These are phyloP conservation scores for Amblyjoppa fuscipennis DNA, from an alignment of 2,888 invertebrate genomes.

Conservation along the genomic window DNA sequence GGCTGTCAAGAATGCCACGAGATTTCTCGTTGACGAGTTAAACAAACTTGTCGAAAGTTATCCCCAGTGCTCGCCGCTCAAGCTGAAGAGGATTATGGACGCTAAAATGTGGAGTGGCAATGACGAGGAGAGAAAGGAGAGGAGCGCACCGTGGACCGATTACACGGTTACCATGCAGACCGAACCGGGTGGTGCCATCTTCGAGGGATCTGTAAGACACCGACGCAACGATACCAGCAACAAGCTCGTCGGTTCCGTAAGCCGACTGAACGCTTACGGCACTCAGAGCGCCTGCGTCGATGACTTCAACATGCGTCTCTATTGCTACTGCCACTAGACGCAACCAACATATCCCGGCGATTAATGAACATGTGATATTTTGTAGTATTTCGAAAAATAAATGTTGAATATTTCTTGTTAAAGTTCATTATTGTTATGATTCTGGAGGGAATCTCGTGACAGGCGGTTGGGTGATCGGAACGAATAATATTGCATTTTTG, in stretches of 20 bases:
- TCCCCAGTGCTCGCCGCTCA: conserved; percentile 89
- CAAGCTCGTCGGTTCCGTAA: conserved; percentile 90
- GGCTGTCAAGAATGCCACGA: conserved; percentile 87
- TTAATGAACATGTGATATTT: conserved; percentile 73
- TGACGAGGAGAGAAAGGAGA: conserved; percentile 68
- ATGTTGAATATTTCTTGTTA: conserved; percentile 76
- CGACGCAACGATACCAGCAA: conserved; percentile 82
- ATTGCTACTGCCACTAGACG: conserved; percentile 89
- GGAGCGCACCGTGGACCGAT: conserved; percentile 86
- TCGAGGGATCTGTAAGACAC: conserved; percentile 92
- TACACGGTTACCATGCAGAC: conserved; percentile 89
- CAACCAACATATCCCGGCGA: conserved; percentile 47
- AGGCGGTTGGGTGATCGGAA: too few relatives aligned
- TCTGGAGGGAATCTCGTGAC: neutral
- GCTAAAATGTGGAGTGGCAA: conserved; percentile 87
- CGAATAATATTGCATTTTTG: too few relatives aligned
- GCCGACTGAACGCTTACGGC: conserved; percentile 93
- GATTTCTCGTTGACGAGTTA: conserved; percentile 88
- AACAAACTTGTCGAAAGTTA: conserved; percentile 88
- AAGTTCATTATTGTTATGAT: conserved; percentile 14
- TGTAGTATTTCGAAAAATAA: conserved; percentile 75
- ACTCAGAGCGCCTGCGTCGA: conserved; percentile 92
- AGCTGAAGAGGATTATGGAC: conserved; percentile 88
- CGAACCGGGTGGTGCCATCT: conserved; percentile 90
- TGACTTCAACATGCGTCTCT: conserved; percentile 91